Evolutionary conservation across 1,140 invertebrate genomes (phyloP).

Genomic region (Zaprionus ornatus): DNA sequence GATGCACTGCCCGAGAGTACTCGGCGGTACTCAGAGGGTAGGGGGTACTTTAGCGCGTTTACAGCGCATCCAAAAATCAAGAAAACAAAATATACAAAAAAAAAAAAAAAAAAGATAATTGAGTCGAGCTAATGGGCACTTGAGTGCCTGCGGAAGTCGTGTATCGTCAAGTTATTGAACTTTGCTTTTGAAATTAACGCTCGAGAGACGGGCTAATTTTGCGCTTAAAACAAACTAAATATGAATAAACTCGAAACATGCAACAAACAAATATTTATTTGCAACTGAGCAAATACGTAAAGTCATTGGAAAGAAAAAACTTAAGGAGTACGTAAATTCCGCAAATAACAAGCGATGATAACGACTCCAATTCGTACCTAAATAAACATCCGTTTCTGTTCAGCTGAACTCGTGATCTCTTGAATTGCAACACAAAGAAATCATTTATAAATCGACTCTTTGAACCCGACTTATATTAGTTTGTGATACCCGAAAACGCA

Average conservation of each 20-base stretch:
- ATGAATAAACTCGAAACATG: constrained; percentile 18
- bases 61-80: constrained; percentile 9
- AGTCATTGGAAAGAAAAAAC: not conserved
- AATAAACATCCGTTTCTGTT: constrained; percentile 4
- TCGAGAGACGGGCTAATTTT: constrained; percentile 25
- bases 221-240: constrained; percentile 7
- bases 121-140: constrained; percentile 30
- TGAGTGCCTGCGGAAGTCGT: constrained; percentile 30
- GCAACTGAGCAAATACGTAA: constrained; percentile 37
- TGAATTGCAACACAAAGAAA: constrained; percentile 3
- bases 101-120: constrained; percentile 26
- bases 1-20: constrained; percentile 19
- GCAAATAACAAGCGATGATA: constrained; percentile 13
- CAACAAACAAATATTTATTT: constrained; percentile 49
- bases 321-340: constrained; percentile 22
- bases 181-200: constrained; percentile 36
- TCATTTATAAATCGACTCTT: not conserved
- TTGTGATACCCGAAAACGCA: not conserved
- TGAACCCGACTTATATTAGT: not conserved
- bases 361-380: too few species aligned
- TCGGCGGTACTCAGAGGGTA: not conserved
- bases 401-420: not conserved
- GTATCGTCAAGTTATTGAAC: constrained; percentile 44
- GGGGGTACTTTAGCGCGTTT: not conserved
- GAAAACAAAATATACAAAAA: constrained; percentile 6